Percentiles rank a stretch among this genome's conserved stretches.
Evolutionary conservation across 2,888 invertebrate genomes (phyloP).

Genomic region (Lasioglossum oenotherae): DNA sequence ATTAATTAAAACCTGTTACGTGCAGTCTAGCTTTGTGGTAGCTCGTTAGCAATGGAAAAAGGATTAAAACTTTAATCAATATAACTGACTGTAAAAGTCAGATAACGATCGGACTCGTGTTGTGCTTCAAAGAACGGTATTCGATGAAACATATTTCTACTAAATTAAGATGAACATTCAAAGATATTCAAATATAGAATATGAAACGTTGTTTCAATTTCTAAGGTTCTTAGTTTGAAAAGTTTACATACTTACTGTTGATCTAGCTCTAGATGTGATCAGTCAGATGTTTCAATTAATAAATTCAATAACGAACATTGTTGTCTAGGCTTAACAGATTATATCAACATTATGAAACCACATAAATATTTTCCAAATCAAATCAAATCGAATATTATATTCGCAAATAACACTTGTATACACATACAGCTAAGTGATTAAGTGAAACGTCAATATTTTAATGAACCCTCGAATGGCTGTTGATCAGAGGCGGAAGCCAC

Average conservation of each 20-base stretch:
- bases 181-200: neutral
- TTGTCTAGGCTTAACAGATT: neutral
- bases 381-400: neutral
- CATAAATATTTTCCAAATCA: neutral
- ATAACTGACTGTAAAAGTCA: conserved; percentile 24
- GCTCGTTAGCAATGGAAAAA: conserved; percentile 29
- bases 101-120: conserved; percentile 10
- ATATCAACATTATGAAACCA: neutral
- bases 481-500: neutral
- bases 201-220: neutral
- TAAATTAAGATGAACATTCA: neutral
- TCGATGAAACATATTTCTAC: neutral
- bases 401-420: neutral
- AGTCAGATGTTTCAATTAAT: too few species aligned
- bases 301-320: neutral
- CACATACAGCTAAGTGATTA: neutral
- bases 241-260: neutral
- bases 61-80: conserved; percentile 20
- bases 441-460: conserved; percentile 2
- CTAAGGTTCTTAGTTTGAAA: neutral
- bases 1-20: conserved; percentile 30
- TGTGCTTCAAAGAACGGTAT: neutral
- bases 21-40: neutral
- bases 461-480: neutral
- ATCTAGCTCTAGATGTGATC: too few species aligned